Evolutionary conservation across 2,888 invertebrate genomes (phyloP).

Genomic region (Eudemis profundana): DNA sequence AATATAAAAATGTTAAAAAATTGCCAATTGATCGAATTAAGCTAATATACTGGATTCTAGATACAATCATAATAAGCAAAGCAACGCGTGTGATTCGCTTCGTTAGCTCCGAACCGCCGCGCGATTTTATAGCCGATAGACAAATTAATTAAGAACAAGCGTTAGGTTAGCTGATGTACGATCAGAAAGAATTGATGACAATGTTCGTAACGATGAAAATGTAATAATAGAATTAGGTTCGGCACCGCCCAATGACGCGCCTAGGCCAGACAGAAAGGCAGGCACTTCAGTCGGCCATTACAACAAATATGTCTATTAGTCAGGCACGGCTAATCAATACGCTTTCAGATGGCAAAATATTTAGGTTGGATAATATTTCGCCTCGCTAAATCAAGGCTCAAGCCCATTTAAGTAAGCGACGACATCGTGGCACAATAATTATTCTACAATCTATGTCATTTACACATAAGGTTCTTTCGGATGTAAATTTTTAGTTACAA

Average conservation of each 20-base stretch:
- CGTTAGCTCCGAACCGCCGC: conserved; percentile 19
- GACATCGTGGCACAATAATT: too few species aligned
- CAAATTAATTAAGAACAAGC: conserved; percentile 32
- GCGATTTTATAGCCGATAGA: conserved; percentile 24
- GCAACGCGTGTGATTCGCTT: conserved; percentile 31
- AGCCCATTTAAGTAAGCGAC: too few species aligned
- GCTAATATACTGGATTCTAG: conserved; percentile 5
- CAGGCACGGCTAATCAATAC: conserved; percentile 71
- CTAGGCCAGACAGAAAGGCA: conserved; percentile 53
- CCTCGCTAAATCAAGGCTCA: too few species aligned
- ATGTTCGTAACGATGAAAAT: conserved; percentile 31
- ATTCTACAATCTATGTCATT: too few species aligned
- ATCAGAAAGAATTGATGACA: conserved; percentile 29
- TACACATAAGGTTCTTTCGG: too few species aligned
- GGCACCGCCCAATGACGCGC: conserved; percentile 54
- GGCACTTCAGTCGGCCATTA: conserved; percentile 47
- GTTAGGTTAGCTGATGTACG: conserved; percentile 21
- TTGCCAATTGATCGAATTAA: neutral
- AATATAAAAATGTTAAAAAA: conserved; percentile 35
- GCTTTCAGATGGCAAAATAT: conserved; percentile 58
- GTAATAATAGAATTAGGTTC: conserved; percentile 45
- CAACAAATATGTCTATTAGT: conserved; percentile 60
- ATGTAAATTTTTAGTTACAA: too few species aligned
- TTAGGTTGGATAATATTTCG: conserved; percentile 55
- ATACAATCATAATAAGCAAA: conserved; percentile 30